Base-by-base conservation (phyloP, 2,797 vertebrate species). In the Bovichtus diacanthus region DNA sequence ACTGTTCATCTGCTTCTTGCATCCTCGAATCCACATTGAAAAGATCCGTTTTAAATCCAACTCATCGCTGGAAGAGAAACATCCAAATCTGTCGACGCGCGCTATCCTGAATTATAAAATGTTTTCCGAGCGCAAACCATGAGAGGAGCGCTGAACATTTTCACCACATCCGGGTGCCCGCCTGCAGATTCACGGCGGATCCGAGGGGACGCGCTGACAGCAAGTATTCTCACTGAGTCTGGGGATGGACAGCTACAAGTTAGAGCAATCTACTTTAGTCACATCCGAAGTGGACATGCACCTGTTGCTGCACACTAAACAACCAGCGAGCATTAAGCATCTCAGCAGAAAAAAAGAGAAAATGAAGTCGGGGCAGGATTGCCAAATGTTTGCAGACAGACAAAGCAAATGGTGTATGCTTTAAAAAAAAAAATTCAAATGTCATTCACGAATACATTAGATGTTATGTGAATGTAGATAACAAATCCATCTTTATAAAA, bases 91-190 rank as follows among this genome's bases (percentile, higher is more conserved):
- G 70, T 85, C 81, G 89, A 86, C 69, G 74, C 46, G 68, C n/a
- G 74, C 77, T 74, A 77, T 70, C 66, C 78, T 56, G 80, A 86
- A 89, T 73, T 72, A 67, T 70, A 43, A 90, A 74, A 81, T 56
- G 60, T 85, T 83, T 83, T 55, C 82, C 78, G 58, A 81, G 78
- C 83, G 85, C 77, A 77, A 63, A 93, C 76, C 86, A 84, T 76
- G 86, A 83, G 90, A 95, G 93, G 90, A 94, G 87, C 93, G 91
- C 94, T 92, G 88, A 95, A 95, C 95, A 95, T 92, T 81, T 85
- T 93, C 93, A 91, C 95, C 96, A 96, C 97, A 97, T 97, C 97
- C 96, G 96, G 96, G 96, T 95, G 94, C 92, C 92, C 94, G 94
- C 88, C 90, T 85, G 87, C 83, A 87, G 92, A 87, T 82, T 70